phyloP scores from a whole-genome alignment of 2,797 vertebrate genomes.

The Bradypus variegatus region DNA sequence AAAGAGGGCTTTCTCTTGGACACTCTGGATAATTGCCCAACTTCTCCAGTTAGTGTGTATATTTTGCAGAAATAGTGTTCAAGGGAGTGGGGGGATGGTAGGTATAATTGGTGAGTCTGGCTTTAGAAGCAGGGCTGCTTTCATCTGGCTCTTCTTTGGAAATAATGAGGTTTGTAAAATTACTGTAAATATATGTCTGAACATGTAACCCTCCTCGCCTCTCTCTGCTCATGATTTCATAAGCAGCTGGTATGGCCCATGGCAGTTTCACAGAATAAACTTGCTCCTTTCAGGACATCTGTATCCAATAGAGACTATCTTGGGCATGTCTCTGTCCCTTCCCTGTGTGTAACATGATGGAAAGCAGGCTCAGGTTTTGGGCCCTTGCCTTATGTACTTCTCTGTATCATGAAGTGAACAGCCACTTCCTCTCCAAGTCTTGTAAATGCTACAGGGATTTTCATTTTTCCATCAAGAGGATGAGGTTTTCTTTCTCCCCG shows the following conservation, averaged over 20 bases:
- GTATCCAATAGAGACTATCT: conserved; percentile 60
- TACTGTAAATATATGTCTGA: conserved; percentile 56
- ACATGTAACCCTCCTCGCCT: conserved; percentile 47
- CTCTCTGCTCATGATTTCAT: conserved; percentile 54
- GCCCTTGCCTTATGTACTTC: conserved; percentile 41
- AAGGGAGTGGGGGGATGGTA: background rate
- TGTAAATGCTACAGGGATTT: conserved; percentile 55
- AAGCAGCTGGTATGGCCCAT: conserved; percentile 52
- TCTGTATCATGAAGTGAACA: conserved; percentile 42
- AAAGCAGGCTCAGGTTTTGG: conserved; percentile 58
- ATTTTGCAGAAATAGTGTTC: background rate
- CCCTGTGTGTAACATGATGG: conserved; percentile 50
- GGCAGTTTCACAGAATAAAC: conserved; percentile 31
- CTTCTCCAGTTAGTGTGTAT: background rate
- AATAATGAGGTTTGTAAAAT: conserved; percentile 62
- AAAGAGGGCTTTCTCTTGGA: conserved; percentile 18
- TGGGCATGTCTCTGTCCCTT: conserved; percentile 54
- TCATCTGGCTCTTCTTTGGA: conserved; percentile 56
- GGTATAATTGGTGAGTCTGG: conserved; percentile 31
- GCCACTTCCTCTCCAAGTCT: conserved; percentile 63
- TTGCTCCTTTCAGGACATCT: conserved; percentile 58
- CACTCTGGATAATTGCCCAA: background rate
- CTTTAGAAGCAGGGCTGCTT: conserved; percentile 46
- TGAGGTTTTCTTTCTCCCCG: conserved; percentile 44
- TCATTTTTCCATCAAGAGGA: conserved; percentile 51